These are phyloP conservation scores for Lepetodrilus schrolli DNA, from an alignment of 2,888 invertebrate species.

Conservation along the genomic window DNA sequence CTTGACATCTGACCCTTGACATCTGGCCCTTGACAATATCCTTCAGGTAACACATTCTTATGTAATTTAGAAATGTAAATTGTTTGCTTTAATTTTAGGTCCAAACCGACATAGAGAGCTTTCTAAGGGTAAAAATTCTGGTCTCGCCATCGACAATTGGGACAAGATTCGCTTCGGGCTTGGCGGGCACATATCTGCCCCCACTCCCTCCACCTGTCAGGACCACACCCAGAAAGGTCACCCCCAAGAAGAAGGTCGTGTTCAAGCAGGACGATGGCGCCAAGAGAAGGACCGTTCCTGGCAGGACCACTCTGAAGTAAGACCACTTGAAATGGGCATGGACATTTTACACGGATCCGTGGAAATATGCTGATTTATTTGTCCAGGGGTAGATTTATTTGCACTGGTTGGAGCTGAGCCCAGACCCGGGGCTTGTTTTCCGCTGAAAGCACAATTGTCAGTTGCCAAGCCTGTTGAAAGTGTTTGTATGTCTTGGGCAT, in stretches of 20 bases:
- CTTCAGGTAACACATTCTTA: too few relatives aligned
- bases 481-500: too few relatives aligned
- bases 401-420: too few relatives aligned
- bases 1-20: too few relatives aligned
- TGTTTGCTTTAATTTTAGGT: too few relatives aligned
- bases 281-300: conserved; percentile 32
- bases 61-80: too few relatives aligned
- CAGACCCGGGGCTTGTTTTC: too few relatives aligned
- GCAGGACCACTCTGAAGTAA: conserved; percentile 64
- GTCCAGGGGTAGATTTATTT: too few relatives aligned
- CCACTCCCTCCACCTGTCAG: conserved; percentile 64
- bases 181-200: conserved; percentile 68
- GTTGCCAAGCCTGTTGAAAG: too few relatives aligned
- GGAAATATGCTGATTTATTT: too few relatives aligned
- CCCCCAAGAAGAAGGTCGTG: conserved; percentile 1
- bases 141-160: conserved; percentile 59
- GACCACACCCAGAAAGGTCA: conserved; percentile 40
- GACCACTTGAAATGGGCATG: not conserved
- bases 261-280: conserved; percentile 16
- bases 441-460: too few relatives aligned
- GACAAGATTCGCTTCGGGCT: conserved; percentile 63
- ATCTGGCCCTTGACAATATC: too few relatives aligned
- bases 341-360: not conserved
- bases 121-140: conserved; percentile 49
- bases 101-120: conserved; percentile 63